These are phyloP conservation scores for Coelopa frigida DNA, from an alignment of 1,140 invertebrate genomes.

Conservation along the genomic window DNA sequence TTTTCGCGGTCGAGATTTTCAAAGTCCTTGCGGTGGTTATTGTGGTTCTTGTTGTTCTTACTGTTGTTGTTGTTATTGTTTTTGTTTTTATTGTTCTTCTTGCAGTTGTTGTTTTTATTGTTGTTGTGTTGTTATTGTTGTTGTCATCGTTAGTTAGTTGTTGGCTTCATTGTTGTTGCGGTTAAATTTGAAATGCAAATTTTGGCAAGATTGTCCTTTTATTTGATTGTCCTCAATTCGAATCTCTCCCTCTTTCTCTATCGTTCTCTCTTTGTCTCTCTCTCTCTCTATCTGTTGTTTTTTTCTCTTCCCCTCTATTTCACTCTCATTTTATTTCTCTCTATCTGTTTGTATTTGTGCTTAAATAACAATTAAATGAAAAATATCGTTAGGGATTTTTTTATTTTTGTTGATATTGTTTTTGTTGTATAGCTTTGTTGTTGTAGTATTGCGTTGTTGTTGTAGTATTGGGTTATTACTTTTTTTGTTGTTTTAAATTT, in stretches of 20 bases:
- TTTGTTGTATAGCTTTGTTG: too few species aligned
- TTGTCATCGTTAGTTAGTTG: not conserved
- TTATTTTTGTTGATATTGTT: too few species aligned
- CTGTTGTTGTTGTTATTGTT: not conserved
- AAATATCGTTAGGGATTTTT: too few species aligned
- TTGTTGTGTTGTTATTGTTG: not conserved
- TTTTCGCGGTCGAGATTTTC: not conserved
- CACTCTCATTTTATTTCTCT: not conserved
- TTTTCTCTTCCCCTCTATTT: not conserved
- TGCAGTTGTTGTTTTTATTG: not conserved
- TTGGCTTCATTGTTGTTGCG: not conserved
- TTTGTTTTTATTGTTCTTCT: not conserved
- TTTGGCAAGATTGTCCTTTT: not conserved
- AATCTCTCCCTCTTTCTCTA: not conserved
- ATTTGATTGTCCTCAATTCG: not conserved
- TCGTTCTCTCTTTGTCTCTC: not conserved
- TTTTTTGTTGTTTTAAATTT: too few species aligned
- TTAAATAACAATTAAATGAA: too few species aligned
- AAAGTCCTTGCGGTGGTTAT: not conserved
- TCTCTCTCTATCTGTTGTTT: not conserved
- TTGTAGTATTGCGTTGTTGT: too few species aligned
- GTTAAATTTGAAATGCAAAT: not conserved
- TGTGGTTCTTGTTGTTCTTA: not conserved
- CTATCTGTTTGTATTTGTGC: not conserved
- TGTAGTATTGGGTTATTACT: too few species aligned